Conservation (phyloP, 1,140 invertebrate genomes). For the Euura lappo region DNA sequence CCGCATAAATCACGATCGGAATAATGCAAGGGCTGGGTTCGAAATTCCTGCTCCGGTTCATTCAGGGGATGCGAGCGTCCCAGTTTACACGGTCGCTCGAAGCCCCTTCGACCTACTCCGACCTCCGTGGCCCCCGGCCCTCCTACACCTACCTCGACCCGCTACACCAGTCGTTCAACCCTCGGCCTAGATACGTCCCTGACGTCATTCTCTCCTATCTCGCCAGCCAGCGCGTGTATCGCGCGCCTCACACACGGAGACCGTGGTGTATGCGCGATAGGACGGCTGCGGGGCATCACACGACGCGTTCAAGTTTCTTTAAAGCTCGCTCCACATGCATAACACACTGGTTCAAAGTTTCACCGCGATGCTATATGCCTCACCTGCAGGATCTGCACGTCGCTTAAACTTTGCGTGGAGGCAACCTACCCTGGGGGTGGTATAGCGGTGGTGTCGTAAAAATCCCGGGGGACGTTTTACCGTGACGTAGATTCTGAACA, state of each 20-base stretch:
- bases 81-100: neutral
- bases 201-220: conserved; percentile 46
- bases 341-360: neutral
- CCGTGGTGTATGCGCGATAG: neutral
- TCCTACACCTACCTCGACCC: conserved; percentile 26
- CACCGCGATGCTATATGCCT: neutral
- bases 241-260: no score
- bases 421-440: no score
- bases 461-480: no score
- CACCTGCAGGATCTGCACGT: neutral
- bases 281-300: neutral
- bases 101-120: no score
- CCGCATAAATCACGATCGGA: no score
- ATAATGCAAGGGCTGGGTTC: no score
- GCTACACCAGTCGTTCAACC: conserved; percentile 58
- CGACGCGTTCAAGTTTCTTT: no score
- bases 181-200: conserved; percentile 53
- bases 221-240: neutral
- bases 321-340: no score
- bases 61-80: neutral
- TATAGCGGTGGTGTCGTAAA: no score
- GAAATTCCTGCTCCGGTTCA: neutral
- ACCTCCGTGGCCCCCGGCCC: neutral
- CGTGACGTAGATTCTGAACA: no score
- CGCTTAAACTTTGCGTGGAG: neutral